phyloP scores from a whole-genome alignment of 2,797 vertebrate species.

The Lophotriccus pileatus region DNA sequence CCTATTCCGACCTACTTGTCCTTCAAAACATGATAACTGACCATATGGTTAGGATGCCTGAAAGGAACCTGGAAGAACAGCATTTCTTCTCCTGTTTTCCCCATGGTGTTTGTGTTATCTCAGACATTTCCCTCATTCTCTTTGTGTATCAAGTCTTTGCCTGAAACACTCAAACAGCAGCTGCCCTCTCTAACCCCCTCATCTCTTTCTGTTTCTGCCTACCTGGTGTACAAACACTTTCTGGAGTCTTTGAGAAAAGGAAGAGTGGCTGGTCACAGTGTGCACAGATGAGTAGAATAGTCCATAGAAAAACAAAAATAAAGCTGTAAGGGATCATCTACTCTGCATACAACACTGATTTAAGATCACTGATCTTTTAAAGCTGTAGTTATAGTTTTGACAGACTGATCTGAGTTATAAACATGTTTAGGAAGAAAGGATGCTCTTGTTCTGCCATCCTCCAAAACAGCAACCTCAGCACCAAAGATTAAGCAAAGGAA shows the following conservation, averaged over 20 bases:
- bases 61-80: background rate
- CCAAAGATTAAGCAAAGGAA: background rate
- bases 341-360: background rate
- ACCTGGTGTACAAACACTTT: background rate
- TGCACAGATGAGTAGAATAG: background rate
- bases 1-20: background rate
- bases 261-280: background rate
- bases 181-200: background rate
- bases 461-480: background rate
- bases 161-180: background rate
- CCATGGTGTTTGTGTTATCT: background rate
- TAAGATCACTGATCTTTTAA: background rate
- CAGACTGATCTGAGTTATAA: background rate
- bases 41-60: background rate
- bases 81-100: background rate
- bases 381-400: background rate
- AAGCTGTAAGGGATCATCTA: background rate
- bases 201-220: background rate
- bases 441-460: background rate
- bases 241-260: background rate
- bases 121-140: background rate
- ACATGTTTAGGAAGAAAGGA: background rate
- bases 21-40: background rate
- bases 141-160: background rate
- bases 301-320: background rate